Evolutionary conservation across 1,140 invertebrate genomes (phyloP).

Genomic region (Protaetia brevitarsis): DNA sequence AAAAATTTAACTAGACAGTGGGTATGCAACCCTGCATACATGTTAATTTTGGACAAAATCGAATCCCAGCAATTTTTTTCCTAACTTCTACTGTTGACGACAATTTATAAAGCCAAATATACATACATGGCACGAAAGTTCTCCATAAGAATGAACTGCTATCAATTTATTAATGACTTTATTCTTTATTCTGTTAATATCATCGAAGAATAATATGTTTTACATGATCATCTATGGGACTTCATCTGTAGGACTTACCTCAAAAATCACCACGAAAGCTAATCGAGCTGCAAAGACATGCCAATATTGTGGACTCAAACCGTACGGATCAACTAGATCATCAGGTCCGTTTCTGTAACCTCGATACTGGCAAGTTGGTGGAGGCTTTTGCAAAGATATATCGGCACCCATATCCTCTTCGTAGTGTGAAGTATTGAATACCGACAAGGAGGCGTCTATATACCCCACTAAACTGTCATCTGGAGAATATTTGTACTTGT

Average conservation of each 20-base stretch:
- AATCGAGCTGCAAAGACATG: conserved; percentile 90
- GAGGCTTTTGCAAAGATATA: conserved; percentile 56
- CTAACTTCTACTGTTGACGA: too few relatives aligned
- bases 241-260: conserved; percentile 59
- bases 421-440: conserved; percentile 81
- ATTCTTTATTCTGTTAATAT: too few relatives aligned
- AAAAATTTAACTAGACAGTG: too few relatives aligned
- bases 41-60: too few relatives aligned
- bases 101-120: too few relatives aligned
- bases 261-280: conserved; percentile 90
- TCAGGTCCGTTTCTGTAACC: conserved; percentile 78
- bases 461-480: conserved; percentile 72
- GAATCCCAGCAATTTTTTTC: too few relatives aligned
- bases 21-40: too few relatives aligned
- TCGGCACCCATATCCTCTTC: conserved; percentile 68
- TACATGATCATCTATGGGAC: too few relatives aligned
- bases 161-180: too few relatives aligned
- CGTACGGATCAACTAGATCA: conserved; percentile 64
- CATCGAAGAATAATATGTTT: too few relatives aligned
- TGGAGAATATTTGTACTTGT: conserved; percentile 77
- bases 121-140: too few relatives aligned
- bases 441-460: conserved; percentile 79
- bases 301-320: conserved; percentile 85
- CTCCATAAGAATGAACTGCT: too few relatives aligned
- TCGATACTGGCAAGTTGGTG: conserved; percentile 73